Percentiles rank a stretch among this genome's conserved stretches.
Evolutionary conservation across 2,113 vertebrate genomes (phyloP).

Genomic region (Tympanuchus pallidicinctus): DNA sequence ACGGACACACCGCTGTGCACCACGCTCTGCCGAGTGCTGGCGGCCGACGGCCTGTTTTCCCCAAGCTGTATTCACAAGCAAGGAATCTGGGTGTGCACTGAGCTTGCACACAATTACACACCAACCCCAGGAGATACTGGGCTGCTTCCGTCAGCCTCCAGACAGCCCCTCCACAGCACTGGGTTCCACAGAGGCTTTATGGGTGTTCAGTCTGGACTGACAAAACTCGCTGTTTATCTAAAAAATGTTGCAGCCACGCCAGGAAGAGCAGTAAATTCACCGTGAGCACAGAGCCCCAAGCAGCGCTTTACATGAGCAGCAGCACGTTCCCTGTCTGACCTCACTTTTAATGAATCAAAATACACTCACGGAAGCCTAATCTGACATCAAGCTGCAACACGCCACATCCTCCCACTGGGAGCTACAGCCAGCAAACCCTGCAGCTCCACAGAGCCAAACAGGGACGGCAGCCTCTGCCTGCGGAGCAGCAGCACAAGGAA

Average conservation of each 20-base stretch:
- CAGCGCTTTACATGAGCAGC: constrained; percentile 26
- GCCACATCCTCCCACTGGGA: neutral
- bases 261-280: neutral
- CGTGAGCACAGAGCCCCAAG: neutral
- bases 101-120: too few species aligned
- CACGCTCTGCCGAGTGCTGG: neutral
- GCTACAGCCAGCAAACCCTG: neutral
- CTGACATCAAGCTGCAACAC: neutral
- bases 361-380: neutral
- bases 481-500: neutral
- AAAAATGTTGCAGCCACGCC: fast-evolving
- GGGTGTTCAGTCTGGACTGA: neutral
- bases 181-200: neutral
- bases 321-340: constrained; percentile 67
- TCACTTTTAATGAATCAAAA: constrained; percentile 53
- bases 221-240: neutral
- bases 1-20: neutral
- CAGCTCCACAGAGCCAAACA: fast-evolving
- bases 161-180: neutral
- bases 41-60: neutral
- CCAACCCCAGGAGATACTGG: too few species aligned
- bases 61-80: neutral
- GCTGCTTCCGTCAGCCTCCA: neutral
- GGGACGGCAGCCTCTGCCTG: fast-evolving
- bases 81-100: neutral